Conservation (phyloP, 2,888 invertebrate genomes). For the Caenorhabditis sp. region DNA sequence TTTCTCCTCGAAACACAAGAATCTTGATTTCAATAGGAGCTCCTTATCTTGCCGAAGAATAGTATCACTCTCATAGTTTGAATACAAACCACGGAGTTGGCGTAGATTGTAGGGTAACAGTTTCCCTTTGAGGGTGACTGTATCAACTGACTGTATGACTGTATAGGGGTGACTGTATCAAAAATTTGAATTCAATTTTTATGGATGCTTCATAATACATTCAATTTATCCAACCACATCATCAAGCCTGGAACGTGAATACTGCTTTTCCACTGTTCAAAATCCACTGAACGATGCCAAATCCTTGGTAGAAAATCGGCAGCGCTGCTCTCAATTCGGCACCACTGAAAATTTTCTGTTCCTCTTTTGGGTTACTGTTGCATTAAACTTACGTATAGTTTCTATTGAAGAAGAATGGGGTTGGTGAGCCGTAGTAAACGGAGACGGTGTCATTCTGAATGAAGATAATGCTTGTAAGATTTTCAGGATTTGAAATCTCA, state of each 20-base stretch:
- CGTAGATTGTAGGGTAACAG: too few species aligned
- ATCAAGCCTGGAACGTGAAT: conserved; percentile 8
- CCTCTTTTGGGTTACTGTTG: not conserved
- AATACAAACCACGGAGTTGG: too few species aligned
- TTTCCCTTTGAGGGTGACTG: too few species aligned
- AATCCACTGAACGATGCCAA: conserved; percentile 2
- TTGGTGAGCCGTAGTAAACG: conserved; percentile 5
- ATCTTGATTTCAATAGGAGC: too few species aligned
- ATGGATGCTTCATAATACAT: not conserved
- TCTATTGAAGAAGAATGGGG: conserved; percentile 5
- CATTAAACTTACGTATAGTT: conserved; percentile 1
- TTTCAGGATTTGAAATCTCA: too few species aligned
- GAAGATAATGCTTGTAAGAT: too few species aligned
- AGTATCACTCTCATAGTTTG: too few species aligned
- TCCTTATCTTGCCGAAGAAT: too few species aligned
- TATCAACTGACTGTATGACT: too few species aligned
- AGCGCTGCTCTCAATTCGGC: conserved; percentile 3
- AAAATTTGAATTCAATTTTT: not conserved
- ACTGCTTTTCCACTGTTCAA: conserved; percentile 9
- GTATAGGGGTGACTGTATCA: too few species aligned
- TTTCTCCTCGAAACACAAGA: too few species aligned
- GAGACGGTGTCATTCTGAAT: conserved; percentile 9
- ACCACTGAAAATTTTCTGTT: not conserved
- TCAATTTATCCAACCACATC: not conserved
- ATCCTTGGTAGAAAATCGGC: conserved; percentile 4